These are phyloP conservation scores for Ptiloglossa arizonensis DNA, from an alignment of 1,140 invertebrate species.

Conservation along the genomic window DNA sequence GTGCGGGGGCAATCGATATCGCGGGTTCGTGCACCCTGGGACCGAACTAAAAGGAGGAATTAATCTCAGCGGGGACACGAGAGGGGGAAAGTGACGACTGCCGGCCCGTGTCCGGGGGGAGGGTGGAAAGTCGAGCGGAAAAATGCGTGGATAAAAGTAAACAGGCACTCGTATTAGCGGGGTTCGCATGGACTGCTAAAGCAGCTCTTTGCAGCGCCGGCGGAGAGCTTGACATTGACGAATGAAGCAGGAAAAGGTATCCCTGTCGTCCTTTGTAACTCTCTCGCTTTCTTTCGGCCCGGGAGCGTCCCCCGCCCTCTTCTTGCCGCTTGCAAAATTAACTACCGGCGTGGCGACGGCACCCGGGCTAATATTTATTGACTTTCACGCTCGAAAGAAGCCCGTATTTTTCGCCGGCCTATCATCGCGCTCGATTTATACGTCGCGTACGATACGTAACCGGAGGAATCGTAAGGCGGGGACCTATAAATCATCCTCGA, in stretches of 20 bases:
- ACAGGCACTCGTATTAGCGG: constrained; percentile 58
- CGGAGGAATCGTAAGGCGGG: too few relatives aligned
- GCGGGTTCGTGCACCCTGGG: background rate
- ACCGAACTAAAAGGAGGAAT: background rate
- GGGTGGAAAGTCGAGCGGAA: constrained; percentile 54
- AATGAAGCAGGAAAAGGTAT: constrained; percentile 59
- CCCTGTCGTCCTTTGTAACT: constrained; percentile 48
- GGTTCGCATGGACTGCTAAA: constrained; percentile 38
- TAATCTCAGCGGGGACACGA: background rate
- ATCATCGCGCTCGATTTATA: constrained; percentile 8
- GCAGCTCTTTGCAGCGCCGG: constrained; percentile 41
- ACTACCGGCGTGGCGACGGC: constrained; percentile 15
- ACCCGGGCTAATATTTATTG: constrained; percentile 41
- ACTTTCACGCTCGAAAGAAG: constrained; percentile 21
- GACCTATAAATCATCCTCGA: constrained; percentile 25
- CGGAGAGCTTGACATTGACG: constrained; percentile 54
- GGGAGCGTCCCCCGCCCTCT: too few relatives aligned
- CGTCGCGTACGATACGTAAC: background rate
- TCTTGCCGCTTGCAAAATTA: constrained; percentile 42
- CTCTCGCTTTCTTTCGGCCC: constrained; percentile 32
- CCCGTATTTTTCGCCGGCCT: constrained; percentile 1
- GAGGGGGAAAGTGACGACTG: too few relatives aligned
- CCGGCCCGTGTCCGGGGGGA: background rate
- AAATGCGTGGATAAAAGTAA: constrained; percentile 66
- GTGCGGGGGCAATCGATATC: constrained; percentile 38